phyloP scores from a whole-genome alignment of 2,797 vertebrate genomes.

The Danio aesculapii region DNA sequence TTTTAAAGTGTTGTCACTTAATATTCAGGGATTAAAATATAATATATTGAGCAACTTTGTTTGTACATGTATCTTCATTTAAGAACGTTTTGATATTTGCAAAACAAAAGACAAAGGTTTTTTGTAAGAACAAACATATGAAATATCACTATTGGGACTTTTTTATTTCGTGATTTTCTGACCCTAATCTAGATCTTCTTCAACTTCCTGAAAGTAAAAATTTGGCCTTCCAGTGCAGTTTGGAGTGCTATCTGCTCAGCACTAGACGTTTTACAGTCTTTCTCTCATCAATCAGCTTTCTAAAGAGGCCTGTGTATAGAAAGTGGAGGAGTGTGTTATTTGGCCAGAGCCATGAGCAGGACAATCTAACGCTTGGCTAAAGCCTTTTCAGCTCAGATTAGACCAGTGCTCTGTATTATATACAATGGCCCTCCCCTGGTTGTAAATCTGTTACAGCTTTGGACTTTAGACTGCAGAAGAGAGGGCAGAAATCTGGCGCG shows the following conservation, averaged over 20 bases:
- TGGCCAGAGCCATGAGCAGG: constrained; percentile 35
- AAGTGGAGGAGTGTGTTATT: constrained; percentile 37
- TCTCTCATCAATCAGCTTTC: constrained; percentile 40
- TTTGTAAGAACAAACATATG: no score
- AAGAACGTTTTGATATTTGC: no score
- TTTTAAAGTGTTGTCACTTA: no score
- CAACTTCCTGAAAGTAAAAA: constrained; percentile 16
- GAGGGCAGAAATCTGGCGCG: constrained; percentile 49
- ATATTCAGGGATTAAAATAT: no score
- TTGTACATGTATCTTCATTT: no score
- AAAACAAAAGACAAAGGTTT: no score
- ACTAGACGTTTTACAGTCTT: constrained; percentile 16
- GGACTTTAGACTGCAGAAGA: constrained; percentile 57
- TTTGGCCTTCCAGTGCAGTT: neutral
- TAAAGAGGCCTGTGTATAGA: constrained; percentile 43
- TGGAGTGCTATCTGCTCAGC: neutral
- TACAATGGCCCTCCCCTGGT: constrained; percentile 52
- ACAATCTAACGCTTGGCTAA: constrained; percentile 47
- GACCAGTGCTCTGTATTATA: constrained; percentile 46
- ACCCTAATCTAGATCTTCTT: constrained; percentile 4
- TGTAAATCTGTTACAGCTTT: constrained; percentile 65
- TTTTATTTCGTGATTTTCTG: neutral
- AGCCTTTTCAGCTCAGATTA: constrained; percentile 61
- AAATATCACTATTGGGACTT: neutral
- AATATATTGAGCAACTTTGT: no score